Evolutionary conservation across 2,113 vertebrate species (phyloP).

Genomic region (Zapus hudsonius): DNA sequence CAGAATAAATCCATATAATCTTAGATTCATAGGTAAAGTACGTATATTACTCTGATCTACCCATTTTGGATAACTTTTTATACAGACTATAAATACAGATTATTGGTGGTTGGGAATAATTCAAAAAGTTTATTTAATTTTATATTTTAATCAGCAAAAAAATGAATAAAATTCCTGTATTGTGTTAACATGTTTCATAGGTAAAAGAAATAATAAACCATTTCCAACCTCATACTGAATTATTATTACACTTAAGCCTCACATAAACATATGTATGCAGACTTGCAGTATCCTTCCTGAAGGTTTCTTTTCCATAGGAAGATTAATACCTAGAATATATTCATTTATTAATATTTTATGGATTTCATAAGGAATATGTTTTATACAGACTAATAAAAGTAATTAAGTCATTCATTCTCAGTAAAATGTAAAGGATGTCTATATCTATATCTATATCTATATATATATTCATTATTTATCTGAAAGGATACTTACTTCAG

Average conservation of each 20-base stretch:
- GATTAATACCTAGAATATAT: not conserved
- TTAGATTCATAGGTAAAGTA: not conserved
- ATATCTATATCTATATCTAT: not conserved
- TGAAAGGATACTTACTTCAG: not conserved
- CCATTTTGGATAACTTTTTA: not conserved
- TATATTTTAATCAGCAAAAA: not conserved
- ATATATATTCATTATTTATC: not conserved
- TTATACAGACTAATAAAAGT: not conserved
- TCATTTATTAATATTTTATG: not conserved
- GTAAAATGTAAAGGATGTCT: not conserved
- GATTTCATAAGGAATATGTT: not conserved
- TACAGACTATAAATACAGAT: not conserved
- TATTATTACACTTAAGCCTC: not conserved
- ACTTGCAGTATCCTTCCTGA: not conserved
- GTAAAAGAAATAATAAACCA: conserved; percentile 26
- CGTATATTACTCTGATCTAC: not conserved
- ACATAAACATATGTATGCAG: not conserved
- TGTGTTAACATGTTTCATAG: not conserved
- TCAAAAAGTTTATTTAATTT: conserved; percentile 18
- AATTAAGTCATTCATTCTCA: not conserved
- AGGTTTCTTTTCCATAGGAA: not conserved
- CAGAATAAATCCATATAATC: not conserved
- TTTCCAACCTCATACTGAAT: not conserved
- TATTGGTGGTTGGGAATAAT: too few relatives aligned
- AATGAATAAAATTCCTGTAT: not conserved